Base-by-base conservation (phyloP, 2,113 vertebrate species). In the Epinephelus lanceolatus region DNA sequence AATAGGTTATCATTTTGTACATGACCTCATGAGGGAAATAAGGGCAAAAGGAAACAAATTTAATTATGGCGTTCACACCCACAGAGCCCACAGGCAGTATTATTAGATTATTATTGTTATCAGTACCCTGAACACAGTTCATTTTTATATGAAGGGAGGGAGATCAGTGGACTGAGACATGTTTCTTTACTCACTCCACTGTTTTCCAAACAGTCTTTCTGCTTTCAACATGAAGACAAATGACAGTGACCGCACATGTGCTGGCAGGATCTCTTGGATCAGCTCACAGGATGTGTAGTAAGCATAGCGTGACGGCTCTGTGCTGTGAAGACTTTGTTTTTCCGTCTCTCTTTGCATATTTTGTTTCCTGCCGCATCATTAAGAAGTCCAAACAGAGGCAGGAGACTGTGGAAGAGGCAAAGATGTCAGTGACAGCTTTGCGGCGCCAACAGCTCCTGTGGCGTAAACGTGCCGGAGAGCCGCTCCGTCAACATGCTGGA, bases 391-490 rank as follows among this genome's bases (percentile, higher is more conserved):
- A 47, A 68, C 81, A 61, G 68, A 59, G 52, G 71, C 78, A 30
- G 75, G 59, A 66, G 68, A 78, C 63, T 5, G 49, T 17, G 40
- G 71, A 21, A 11, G 78, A 72, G 77, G 78, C 66, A 74, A 76
- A 60, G 76, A 78, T 59, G 82, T 75, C 71, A 21, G 81, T 62
- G 88, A 76, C 88, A 90, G 90, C 81, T 86, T 30, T 30, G 76
- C 57, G 49, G 53, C 4, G 80, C 72, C 80, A 85, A 62, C 71
- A 73, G 78, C 78, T 88, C 88, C 84, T 52, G 79, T 87, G 90
- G 90, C 88, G 57, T 88, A 83, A 90, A 90, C 84, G 90, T 62
- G 86, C 47, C 56, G 23, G 42, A 52, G 71, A 80, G 78, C 33
- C 18, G 40, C 73, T 78, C 62, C 33, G 76, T 87, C 84, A 82